Percentiles rank a stretch among this genome's conserved stretches.
Conservation (phyloP, 2,888 invertebrate species). For the Dasysyrphus albostriatus region DNA sequence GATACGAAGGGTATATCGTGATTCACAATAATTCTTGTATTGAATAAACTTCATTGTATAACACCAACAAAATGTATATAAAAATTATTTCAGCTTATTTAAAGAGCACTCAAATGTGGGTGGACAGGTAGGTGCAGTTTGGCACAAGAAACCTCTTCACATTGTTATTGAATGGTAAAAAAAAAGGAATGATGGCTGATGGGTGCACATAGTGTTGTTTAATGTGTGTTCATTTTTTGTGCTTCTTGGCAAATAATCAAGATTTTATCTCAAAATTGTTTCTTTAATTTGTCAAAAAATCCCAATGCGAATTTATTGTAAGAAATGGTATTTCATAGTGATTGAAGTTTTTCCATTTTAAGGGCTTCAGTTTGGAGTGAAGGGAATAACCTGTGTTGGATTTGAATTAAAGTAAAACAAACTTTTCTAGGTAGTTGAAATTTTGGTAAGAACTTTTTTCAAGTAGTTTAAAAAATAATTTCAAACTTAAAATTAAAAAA, state of each 20-base stretch:
- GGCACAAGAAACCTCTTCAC: conserved; percentile 18
- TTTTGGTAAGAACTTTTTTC: no score
- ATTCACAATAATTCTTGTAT: background rate
- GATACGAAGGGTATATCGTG: conserved; percentile 5
- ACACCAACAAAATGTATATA: background rate
- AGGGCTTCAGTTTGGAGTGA: conserved; percentile 1
- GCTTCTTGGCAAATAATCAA: conserved; percentile 51
- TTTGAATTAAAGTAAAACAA: background rate
- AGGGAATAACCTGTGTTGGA: background rate
- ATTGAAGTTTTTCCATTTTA: background rate
- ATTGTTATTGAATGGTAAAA: conserved; percentile 35
- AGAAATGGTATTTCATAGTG: conserved; percentile 9
- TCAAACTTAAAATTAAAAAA: no score
- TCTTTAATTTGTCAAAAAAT: conserved; percentile 46
- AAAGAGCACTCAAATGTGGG: background rate
- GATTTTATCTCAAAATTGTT: conserved; percentile 21
- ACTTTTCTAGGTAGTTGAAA: no score
- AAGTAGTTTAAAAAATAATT: no score
- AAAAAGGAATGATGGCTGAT: background rate
- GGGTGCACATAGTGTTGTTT: conserved; percentile 17
- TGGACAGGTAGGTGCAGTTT: background rate
- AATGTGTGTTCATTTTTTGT: background rate
- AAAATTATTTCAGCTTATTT: conserved; percentile 15
- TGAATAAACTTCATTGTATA: conserved; percentile 3
- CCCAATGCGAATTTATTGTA: background rate